Evolutionary conservation across 1,140 invertebrate genomes (phyloP).

Genomic region (Pogonomyrmex californicus): DNA sequence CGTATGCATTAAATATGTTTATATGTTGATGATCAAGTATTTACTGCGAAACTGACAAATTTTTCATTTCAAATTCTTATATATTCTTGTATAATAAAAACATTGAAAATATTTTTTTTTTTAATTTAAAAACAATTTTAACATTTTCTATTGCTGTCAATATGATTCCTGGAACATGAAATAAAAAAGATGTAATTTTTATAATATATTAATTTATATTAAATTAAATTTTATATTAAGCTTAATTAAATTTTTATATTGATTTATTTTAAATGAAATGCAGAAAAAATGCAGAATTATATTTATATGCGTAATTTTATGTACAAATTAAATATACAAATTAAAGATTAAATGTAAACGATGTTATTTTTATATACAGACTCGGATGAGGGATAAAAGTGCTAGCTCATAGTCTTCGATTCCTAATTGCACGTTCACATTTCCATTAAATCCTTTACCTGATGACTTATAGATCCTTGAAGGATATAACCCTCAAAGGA

Average conservation of each 20-base stretch:
- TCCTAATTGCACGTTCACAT: neutral
- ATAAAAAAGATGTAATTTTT: neutral
- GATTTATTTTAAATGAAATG: too few species aligned
- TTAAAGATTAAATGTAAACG: neutral
- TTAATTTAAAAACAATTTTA: neutral
- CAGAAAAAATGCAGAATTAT: neutral
- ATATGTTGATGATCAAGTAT: neutral
- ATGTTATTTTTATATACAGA: neutral
- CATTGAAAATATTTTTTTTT: too few species aligned
- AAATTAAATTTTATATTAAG: too few species aligned
- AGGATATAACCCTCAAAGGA: constrained; percentile 2
- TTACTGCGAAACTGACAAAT: neutral
- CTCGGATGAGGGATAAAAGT: neutral
- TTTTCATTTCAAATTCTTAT: neutral
- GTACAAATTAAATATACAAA: too few species aligned
- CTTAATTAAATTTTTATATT: too few species aligned
- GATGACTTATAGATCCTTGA: constrained; percentile 9
- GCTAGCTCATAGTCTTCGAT: neutral
- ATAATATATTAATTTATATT: too few species aligned
- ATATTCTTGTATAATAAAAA: neutral
- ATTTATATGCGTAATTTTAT: too few species aligned
- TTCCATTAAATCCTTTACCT: constrained; percentile 20
- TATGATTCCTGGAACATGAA: neutral
- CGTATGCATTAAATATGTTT: neutral
- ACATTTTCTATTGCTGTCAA: neutral